Conservation (phyloP, 2,113 vertebrate species). For the Puntigrus tetrazona region DNA sequence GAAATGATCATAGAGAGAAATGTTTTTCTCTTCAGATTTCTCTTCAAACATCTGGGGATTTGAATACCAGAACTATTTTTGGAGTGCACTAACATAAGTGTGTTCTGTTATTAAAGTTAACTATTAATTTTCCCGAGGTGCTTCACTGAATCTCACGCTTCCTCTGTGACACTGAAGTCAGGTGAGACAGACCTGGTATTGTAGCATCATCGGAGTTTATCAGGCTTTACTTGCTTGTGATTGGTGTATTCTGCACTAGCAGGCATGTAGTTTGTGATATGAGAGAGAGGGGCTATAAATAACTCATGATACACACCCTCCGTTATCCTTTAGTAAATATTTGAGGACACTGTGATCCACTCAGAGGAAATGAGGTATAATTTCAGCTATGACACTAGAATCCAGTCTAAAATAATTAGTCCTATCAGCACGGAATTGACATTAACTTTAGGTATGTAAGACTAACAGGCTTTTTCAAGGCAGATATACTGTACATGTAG, state of each 20-base stretch:
- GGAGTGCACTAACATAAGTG: neutral
- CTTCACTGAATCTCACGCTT: neutral
- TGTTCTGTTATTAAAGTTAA: neutral
- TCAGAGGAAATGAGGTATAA: constrained; percentile 10
- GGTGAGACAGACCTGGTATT: neutral
- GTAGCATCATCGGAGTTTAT: neutral
- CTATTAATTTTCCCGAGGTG: neutral
- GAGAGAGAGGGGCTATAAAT: neutral
- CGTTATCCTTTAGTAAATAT: constrained; percentile 40
- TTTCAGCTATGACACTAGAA: neutral
- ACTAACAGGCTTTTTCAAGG: neutral
- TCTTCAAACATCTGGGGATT: neutral
- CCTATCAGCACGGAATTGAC: neutral
- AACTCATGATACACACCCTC: constrained; percentile 37
- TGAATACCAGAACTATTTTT: neutral
- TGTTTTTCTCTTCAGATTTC: neutral
- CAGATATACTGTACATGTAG: neutral
- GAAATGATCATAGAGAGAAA: neutral
- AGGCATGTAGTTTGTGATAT: neutral
- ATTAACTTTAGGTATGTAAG: neutral
- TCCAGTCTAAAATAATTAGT: neutral
- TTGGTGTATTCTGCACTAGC: neutral
- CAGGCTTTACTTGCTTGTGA: neutral
- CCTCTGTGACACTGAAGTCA: neutral
- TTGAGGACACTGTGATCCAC: neutral